phyloP scores from a whole-genome alignment of 1,140 invertebrate species.

The Calliphora vicina region DNA sequence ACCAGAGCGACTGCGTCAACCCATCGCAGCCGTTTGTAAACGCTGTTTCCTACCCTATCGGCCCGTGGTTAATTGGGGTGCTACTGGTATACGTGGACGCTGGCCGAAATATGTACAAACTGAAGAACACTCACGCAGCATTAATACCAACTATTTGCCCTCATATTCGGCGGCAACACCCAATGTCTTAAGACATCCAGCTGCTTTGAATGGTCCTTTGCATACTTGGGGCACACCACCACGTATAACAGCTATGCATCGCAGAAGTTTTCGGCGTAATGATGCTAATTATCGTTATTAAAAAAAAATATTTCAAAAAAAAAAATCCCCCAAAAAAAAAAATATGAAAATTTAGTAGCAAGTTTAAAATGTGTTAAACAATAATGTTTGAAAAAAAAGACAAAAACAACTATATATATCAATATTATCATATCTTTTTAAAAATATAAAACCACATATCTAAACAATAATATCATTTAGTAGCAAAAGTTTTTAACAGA shows the following conservation, averaged over 20 bases:
- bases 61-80: conserved; percentile 59
- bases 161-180: conserved; percentile 34
- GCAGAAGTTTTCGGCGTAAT: conserved; percentile 55
- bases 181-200: neutral
- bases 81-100: conserved; percentile 58
- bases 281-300: conserved; percentile 48
- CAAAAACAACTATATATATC: conserved; percentile 46
- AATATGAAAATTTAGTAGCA: neutral
- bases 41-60: conserved; percentile 58
- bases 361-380: conserved; percentile 19
- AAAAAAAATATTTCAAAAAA: conserved; percentile 42
- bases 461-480: conserved; percentile 28
- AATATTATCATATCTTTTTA: conserved; percentile 50
- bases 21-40: conserved; percentile 63
- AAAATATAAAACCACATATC: conserved; percentile 37
- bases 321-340: conserved; percentile 39
- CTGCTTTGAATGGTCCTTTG: conserved; percentile 42
- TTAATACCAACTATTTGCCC: conserved; percentile 51
- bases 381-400: conserved; percentile 35
- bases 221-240: conserved; percentile 61
- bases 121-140: conserved; percentile 38
- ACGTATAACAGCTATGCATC: conserved; percentile 61
- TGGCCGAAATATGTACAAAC: conserved; percentile 29
- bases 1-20: conserved; percentile 64
- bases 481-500: neutral